Percentiles rank a stretch among this genome's conserved stretches.
These are phyloP conservation scores for Seriola dumerili DNA, from an alignment of 2,113 vertebrate genomes.

Conservation along the genomic window DNA sequence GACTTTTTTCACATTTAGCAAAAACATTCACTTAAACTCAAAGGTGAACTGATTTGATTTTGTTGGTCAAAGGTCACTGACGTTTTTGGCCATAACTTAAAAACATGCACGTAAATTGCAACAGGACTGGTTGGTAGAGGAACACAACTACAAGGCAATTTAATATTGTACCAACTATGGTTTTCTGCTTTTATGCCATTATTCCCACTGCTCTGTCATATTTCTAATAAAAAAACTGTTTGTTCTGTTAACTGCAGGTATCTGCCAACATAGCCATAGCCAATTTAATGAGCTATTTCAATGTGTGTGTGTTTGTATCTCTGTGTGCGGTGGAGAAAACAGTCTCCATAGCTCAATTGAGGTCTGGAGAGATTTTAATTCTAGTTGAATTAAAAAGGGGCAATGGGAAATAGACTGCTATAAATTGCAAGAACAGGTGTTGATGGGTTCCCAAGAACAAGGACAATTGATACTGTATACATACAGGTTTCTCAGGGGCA, in stretches of 20 bases:
- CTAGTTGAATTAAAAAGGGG: not conserved
- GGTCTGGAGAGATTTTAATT: not conserved
- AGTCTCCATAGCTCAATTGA: too few relatives aligned
- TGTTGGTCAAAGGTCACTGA: too few relatives aligned
- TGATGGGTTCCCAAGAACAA: not conserved
- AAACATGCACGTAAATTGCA: too few relatives aligned
- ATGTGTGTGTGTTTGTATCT: not conserved
- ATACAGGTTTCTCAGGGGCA: too few relatives aligned
- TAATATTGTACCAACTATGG: conserved; percentile 2
- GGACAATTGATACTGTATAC: not conserved
- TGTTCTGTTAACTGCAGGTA: conserved; percentile 9
- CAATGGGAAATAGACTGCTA: fast-evolving
- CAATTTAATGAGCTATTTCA: conserved; percentile 18
- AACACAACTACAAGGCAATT: not conserved
- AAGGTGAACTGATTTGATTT: too few relatives aligned
- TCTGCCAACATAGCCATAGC: conserved; percentile 15
- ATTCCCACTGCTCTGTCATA: not conserved
- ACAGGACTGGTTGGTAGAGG: too few relatives aligned
- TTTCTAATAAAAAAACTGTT: not conserved
- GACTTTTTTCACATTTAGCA: too few relatives aligned
- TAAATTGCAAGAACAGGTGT: not conserved
- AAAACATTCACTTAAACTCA: too few relatives aligned
- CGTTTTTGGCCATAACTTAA: too few relatives aligned
- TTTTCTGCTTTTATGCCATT: conserved; percentile 3
- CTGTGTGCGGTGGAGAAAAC: too few relatives aligned